A percentile compares a stretch with the other conserved stretches of the same genome.
These are phyloP conservation scores for Nebria brevicollis DNA, from an alignment of 2,888 invertebrate species.

Conservation along the genomic window DNA sequence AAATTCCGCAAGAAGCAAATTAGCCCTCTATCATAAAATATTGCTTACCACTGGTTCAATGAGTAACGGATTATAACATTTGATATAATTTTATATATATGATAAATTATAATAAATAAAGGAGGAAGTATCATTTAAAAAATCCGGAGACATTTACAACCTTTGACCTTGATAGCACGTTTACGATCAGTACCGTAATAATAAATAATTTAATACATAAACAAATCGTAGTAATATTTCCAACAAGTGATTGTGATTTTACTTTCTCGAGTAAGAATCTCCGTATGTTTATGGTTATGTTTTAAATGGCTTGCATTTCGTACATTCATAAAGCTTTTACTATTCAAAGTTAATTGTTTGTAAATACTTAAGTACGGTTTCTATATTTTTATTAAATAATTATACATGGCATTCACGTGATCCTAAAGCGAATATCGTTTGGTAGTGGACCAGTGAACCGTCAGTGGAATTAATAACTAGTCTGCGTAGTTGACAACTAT, in stretches of 20 bases:
- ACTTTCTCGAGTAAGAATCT: background rate
- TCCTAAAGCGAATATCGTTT: background rate
- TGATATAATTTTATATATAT: background rate
- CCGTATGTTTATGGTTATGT: background rate
- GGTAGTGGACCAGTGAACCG: background rate
- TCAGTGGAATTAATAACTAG: too few species aligned
- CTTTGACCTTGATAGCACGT: background rate
- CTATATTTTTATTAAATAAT: background rate
- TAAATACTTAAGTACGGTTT: background rate
- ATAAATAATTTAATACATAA: background rate
- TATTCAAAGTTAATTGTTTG: background rate
- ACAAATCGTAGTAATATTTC: background rate
- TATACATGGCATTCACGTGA: background rate
- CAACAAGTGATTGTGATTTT: background rate
- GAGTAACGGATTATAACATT: background rate
- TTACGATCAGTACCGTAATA: background rate
- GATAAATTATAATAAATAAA: conserved; percentile 3
- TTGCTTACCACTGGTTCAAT: too few species aligned
- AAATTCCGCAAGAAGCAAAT: too few species aligned
- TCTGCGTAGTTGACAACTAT: background rate
- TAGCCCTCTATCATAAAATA: too few species aligned
- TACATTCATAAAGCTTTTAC: background rate
- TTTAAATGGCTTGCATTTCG: background rate
- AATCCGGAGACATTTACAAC: background rate
- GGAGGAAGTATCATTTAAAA: background rate